Evolutionary conservation across 2,888 invertebrate species (phyloP).

Genomic region (Allacma fusca): DNA sequence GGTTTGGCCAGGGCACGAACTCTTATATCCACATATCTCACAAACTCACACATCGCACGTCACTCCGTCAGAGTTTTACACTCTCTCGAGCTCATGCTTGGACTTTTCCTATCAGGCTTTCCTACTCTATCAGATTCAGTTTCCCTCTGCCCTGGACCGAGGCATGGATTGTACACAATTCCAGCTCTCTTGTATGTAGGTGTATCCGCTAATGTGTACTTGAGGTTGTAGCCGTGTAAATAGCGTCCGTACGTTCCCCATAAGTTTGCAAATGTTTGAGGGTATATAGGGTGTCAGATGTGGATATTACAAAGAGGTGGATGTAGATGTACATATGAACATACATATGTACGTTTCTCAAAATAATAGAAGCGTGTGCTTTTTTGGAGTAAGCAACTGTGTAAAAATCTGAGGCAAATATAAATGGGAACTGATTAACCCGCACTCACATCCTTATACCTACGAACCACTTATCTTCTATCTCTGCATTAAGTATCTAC

Average conservation of each 20-base stretch:
- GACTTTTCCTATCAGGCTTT: neutral
- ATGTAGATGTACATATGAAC: too few relatives aligned
- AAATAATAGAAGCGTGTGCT: too few relatives aligned
- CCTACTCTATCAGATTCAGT: neutral
- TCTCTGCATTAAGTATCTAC: constrained; percentile 33
- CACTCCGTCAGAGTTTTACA: neutral
- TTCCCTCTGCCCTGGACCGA: too few relatives aligned
- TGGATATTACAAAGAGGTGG: too few relatives aligned
- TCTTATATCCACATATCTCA: constrained; percentile 49
- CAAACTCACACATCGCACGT: constrained; percentile 43
- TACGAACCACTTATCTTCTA: constrained; percentile 37
- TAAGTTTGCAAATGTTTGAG: too few relatives aligned
- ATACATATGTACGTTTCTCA: too few relatives aligned
- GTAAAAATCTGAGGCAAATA: neutral
- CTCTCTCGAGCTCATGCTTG: neutral
- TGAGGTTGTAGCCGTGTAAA: too few relatives aligned
- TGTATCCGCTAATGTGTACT: too few relatives aligned
- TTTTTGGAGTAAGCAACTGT: neutral
- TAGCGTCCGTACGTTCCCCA: too few relatives aligned
- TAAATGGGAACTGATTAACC: neutral
- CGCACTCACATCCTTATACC: neutral
- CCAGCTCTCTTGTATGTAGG: too few relatives aligned
- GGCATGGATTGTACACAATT: too few relatives aligned
- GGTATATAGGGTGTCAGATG: too few relatives aligned
- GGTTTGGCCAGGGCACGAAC: constrained; percentile 61